Base-by-base conservation (phyloP, 2,888 invertebrate genomes). In the Morinoia aosen region DNA sequence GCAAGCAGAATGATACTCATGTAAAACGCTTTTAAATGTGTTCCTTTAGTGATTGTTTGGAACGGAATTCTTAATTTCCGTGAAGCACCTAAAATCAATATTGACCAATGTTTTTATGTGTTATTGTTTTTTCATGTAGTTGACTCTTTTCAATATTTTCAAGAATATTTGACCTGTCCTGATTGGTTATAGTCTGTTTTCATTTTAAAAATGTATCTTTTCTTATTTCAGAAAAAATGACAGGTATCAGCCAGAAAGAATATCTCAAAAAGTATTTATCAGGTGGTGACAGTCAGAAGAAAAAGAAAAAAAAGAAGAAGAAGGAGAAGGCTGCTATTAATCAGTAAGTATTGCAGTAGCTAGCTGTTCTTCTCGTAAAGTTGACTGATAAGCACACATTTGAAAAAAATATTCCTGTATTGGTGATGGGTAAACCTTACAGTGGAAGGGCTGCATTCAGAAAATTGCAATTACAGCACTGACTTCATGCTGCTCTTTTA, bases 161-260 rank as follows among this genome's bases (percentile, higher is more conserved):
- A 10, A 76, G 33, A 76, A 76, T 19, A 33, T 76, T 12, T 76
- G 3, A 16, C 25, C 25, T 76, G 19, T 61, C 61, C 61, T 61
- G 61, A 12, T 61, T 61, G 8, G 61, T 19, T 61, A 19, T 61
- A 16, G 61, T 12, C 61, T 5, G 12, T 61, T 25, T 76, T 76
- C 0, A 76, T 3, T 10, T 33, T 76, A 76, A 76, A 33, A 33
- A 76, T 90, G 39, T 40, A 39, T 90, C 90, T 40, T 25, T 40
- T 40, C 39, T 40, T 40, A 12, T 94, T 61, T 97, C 97, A 95
- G 97, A 97, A 94, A 76, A 95, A 56, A 96, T 95, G 96, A 88
- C 95, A n/a, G 91, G 95, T 8, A 61, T 95, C 25, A 96, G 95
- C 88, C 96, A 96, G 88, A 96, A 96, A 40, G 96, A 96, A 61